Evolutionary conservation across 2,888 invertebrate genomes (phyloP), one percentile per base, ranked within the genome.

Genomic region (Polymixis flavicincta): DNA sequence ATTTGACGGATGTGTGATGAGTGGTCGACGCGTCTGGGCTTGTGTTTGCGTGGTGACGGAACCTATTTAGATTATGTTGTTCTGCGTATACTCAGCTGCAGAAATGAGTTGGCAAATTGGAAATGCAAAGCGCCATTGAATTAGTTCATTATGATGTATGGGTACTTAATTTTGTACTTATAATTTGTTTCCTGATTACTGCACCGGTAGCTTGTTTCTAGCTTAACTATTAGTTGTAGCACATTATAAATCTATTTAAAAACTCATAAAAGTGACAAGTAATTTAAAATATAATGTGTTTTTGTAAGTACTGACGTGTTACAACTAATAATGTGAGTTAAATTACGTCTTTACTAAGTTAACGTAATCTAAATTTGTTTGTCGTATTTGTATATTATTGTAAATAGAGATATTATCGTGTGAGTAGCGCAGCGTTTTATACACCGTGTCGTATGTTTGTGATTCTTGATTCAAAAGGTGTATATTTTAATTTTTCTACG

Each of bases 381-480:
- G 73, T 84, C 76, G 71, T 81, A 72, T 79, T 76, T 94, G 93
- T 94, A 94, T 88, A 93, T 92, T 92, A 92, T 88, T 95, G 95
- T 95, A 95, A 90, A 95, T 94, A 94, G 84, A 82, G 85, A 84
- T 84, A 80, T 87, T 86, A 78, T 87, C 75, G 86, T 90, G 87
- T 87, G 88, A 85, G 87, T 88, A 87, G 82, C 80, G 82, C 83
- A 78, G 84, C 87, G 90, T 90, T 80, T 89, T 91, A 83, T 92
- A 92, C 90, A 90, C 90, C 90, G 85, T 90, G 72, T 91, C 69
- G 77, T 91, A 92, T 90, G 92, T 92, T 92, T 93, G 93, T 94
- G 94, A 93, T 94, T 91, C 88, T 88, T 83, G 66, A 79, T 88
- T 89, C 89, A 89, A 86, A 89, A 87, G 92, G 91, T 95, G 94